Evolutionary conservation across 2,888 invertebrate genomes (phyloP).

Genomic region (Chromoteleia sp.): DNA sequence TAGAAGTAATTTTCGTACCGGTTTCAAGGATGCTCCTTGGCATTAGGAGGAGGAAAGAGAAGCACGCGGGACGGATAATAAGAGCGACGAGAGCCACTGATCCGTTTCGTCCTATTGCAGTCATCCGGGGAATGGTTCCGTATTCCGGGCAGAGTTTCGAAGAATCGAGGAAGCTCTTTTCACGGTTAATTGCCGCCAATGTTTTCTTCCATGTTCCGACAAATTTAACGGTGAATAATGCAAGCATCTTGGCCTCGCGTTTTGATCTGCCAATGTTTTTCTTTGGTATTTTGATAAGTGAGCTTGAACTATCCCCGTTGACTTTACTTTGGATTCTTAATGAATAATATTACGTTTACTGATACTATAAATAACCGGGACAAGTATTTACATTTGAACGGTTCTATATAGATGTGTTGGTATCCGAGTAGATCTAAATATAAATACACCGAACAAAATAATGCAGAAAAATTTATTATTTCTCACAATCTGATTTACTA

Average conservation of each 20-base stretch:
- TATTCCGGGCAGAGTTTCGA: conserved; percentile 37
- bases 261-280: conserved; percentile 26
- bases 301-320: background rate
- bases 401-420: no score
- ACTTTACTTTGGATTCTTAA: background rate
- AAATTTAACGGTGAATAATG: conserved; percentile 42
- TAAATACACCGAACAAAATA: no score
- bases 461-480: no score
- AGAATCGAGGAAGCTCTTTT: conserved; percentile 41
- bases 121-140: conserved; percentile 26
- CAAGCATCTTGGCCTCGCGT: conserved; percentile 13
- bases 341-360: background rate
- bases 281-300: background rate
- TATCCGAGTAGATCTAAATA: no score
- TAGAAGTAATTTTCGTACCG: conserved; percentile 77
- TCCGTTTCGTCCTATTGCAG: conserved; percentile 49
- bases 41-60: conserved; percentile 46
- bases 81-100: conserved; percentile 52
- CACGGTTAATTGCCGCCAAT: conserved; percentile 55
- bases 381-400: no score
- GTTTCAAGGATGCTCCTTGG: conserved; percentile 56
- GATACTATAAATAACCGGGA: no score
- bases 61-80: conserved; percentile 38
- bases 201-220: conserved; percentile 45
- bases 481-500: no score